These are phyloP conservation scores for Nycticorax nycticorax DNA, from an alignment of 2,113 vertebrate genomes.

Conservation along the genomic window DNA sequence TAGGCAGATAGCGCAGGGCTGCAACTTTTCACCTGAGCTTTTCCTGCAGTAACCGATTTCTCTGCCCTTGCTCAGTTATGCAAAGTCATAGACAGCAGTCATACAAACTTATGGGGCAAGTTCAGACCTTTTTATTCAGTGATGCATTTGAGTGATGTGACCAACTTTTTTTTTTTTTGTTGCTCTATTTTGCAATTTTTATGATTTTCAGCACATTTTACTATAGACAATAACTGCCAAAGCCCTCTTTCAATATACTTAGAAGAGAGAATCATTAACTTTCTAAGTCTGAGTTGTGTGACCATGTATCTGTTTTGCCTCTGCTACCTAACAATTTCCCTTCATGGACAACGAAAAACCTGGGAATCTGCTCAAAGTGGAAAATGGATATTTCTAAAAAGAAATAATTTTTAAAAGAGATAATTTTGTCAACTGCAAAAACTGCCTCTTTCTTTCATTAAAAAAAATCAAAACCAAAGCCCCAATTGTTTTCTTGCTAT, in stretches of 20 bases:
- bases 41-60: background rate
- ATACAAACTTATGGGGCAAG: background rate
- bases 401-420: background rate
- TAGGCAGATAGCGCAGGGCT: background rate
- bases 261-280: background rate
- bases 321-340: background rate
- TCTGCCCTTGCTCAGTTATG: background rate
- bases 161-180: background rate
- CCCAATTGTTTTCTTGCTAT: background rate
- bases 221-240: background rate
- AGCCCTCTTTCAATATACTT: background rate
- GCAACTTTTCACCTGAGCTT: background rate
- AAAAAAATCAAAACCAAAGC: background rate
- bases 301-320: background rate
- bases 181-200: background rate
- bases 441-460: background rate
- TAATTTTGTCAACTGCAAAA: background rate
- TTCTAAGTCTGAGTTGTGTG: background rate
- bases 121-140: background rate
- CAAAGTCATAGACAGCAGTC: background rate
- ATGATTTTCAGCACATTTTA: background rate
- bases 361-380: background rate
- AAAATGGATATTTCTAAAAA: background rate
- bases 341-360: background rate
- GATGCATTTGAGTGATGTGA: background rate